Evolutionary conservation across 2,888 invertebrate species (phyloP).

Genomic region (Dasypogon diadema): DNA sequence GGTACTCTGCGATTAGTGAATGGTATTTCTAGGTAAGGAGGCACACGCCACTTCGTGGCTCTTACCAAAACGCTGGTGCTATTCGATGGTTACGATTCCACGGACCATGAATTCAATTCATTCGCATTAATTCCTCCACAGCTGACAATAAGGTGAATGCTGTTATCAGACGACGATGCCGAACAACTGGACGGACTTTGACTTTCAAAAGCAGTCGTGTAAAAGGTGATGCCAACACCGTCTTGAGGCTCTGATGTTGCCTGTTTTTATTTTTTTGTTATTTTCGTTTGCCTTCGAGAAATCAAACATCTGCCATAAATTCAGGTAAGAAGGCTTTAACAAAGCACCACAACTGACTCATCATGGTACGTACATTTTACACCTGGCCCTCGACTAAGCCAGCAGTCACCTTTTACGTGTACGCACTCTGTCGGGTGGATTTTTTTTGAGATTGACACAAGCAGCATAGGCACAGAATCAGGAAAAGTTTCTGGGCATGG

Average conservation of each 20-base stretch:
- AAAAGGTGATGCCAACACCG: not conserved
- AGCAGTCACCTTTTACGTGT: conserved; percentile 20
- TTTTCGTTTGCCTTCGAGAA: conserved; percentile 22
- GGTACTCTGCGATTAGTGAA: not conserved
- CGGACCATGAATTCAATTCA: not conserved
- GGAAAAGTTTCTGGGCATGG: not conserved
- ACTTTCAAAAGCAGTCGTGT: not conserved
- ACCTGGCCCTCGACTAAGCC: conserved; percentile 32
- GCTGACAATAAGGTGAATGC: not conserved
- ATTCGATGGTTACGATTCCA: not conserved
- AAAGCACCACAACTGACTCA: conserved; percentile 19
- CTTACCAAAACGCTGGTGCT: too few species aligned
- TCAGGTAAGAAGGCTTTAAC: conserved; percentile 31
- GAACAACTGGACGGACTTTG: not conserved
- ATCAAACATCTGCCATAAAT: conserved; percentile 47
- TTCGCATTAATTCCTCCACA: not conserved
- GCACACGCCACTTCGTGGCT: too few species aligned
- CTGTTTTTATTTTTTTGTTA: not conserved
- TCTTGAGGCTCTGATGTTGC: not conserved
- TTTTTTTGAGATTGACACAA: not conserved
- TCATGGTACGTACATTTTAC: conserved; percentile 5
- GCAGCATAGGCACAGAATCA: too few species aligned
- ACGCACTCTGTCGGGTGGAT: not conserved
- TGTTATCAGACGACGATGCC: not conserved
- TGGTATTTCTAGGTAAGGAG: not conserved